phyloP scores from a whole-genome alignment of 2,888 invertebrate genomes.

The Heterodera filipjevi region DNA sequence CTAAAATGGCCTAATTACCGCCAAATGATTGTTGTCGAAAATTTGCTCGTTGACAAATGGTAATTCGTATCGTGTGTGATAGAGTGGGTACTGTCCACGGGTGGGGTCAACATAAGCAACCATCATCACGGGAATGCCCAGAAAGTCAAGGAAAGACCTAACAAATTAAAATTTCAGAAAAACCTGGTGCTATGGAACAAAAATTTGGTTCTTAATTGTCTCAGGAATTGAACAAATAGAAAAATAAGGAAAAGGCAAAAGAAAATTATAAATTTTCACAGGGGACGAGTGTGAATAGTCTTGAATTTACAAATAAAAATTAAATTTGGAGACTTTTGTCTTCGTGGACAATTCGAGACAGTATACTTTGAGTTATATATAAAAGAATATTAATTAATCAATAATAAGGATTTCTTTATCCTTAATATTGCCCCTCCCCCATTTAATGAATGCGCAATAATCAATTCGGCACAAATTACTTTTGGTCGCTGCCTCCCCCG shows the following conservation, averaged over 20 bases:
- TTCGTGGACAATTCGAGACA: too few relatives aligned
- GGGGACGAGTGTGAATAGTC: too few relatives aligned
- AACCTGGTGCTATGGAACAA: too few relatives aligned
- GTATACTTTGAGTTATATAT: too few relatives aligned
- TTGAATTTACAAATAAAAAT: too few relatives aligned
- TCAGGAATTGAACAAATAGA: too few relatives aligned
- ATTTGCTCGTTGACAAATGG: slow-evolving; percentile 62
- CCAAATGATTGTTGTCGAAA: slow-evolving; percentile 55
- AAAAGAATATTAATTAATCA: too few relatives aligned
- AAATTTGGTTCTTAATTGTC: neutral
- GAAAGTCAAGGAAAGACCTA: slow-evolving; percentile 66
- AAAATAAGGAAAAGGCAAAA: too few relatives aligned
- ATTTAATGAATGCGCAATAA: too few relatives aligned
- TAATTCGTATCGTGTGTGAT: slow-evolving; percentile 64
- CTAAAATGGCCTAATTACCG: neutral
- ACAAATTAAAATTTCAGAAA: slow-evolving; percentile 65
- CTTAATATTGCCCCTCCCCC: neutral
- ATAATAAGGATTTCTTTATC: too few relatives aligned
- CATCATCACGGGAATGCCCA: slow-evolving; percentile 68
- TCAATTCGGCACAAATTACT: slow-evolving; percentile 38
- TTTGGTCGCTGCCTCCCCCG: slow-evolving; percentile 68
- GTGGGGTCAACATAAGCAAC: slow-evolving; percentile 60
- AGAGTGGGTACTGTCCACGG: slow-evolving; percentile 49
- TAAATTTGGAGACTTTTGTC: too few relatives aligned
- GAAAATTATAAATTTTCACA: too few relatives aligned